phyloP scores from a whole-genome alignment of 2,113 vertebrate species.

The Pygoscelis antarcticus region DNA sequence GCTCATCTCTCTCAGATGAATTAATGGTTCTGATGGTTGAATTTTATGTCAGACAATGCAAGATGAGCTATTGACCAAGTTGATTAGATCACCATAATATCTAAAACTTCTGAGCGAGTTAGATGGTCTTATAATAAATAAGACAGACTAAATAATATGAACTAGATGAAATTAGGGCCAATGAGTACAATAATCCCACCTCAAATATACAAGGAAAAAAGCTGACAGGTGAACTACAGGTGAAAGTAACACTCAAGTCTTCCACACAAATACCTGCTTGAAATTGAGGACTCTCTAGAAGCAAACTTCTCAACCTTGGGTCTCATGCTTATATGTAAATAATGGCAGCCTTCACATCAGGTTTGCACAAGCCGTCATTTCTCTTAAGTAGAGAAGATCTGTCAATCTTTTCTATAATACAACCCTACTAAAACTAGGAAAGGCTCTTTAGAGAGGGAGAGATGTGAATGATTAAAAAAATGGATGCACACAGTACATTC shows the following conservation, averaged over 20 bases:
- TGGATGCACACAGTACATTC: background rate
- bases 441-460: conserved; percentile 26
- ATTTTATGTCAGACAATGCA: conserved; percentile 9
- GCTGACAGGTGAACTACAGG: background rate
- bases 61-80: background rate
- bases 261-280: background rate
- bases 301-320: conserved; percentile 13
- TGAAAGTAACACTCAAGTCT: background rate
- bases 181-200: background rate
- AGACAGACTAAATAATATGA: background rate
- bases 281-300: background rate
- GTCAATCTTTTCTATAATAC: background rate
- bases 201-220: background rate
- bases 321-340: conserved; percentile 12
- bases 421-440: background rate
- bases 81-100: background rate
- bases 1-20: background rate
- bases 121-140: background rate
- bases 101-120: background rate
- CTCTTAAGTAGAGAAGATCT: background rate
- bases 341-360: background rate
- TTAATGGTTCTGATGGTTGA: conserved; percentile 53
- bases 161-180: background rate
- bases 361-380: background rate
- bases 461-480: background rate